Conservation (phyloP, 2,797 vertebrate species). For the Dendrocincla fuliginosa region DNA sequence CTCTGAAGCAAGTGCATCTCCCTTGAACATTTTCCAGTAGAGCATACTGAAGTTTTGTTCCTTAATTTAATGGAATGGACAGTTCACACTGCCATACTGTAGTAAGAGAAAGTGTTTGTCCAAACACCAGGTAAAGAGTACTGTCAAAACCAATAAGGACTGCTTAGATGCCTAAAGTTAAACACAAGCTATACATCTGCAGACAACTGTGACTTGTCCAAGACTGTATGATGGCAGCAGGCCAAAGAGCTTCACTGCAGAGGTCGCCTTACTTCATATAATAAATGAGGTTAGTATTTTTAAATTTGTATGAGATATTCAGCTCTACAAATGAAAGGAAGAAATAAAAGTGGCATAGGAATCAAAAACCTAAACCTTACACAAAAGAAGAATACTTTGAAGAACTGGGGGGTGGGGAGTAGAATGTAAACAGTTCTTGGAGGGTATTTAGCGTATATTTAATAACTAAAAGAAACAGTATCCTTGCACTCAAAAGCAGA, state of each 20-base stretch:
- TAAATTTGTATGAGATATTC: background rate
- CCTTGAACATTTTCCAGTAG: background rate
- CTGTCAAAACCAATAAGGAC: background rate
- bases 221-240: background rate
- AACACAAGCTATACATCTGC: background rate
- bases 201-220: background rate
- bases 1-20: background rate
- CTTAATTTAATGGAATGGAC: background rate
- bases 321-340: background rate
- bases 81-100: background rate
- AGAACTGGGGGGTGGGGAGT: background rate
- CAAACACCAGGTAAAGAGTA: background rate
- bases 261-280: background rate
- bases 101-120: background rate
- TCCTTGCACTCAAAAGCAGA: background rate
- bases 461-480: background rate
- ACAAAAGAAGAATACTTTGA: background rate
- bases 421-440: background rate
- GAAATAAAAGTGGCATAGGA: background rate
- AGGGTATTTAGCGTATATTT: background rate
- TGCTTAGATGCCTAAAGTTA: background rate
- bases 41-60: background rate
- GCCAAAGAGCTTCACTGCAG: background rate
- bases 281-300: background rate
- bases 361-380: background rate